These are phyloP conservation scores for Morpho deidamia DNA, from an alignment of 2,888 invertebrate species.

Conservation along the genomic window DNA sequence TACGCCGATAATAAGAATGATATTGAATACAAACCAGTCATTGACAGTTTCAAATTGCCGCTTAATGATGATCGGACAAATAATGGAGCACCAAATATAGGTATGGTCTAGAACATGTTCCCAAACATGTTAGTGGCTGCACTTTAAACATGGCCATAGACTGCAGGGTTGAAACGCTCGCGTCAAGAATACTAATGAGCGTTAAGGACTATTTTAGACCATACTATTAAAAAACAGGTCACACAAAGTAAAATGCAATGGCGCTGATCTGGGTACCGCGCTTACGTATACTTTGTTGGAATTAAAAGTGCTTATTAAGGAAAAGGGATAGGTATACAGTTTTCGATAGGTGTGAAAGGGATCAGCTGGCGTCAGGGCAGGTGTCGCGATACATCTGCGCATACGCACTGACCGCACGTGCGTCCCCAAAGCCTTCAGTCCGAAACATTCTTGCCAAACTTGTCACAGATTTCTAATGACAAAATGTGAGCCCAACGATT, in stretches of 20 bases:
- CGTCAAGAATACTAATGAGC: constrained; percentile 62
- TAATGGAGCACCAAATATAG: constrained; percentile 31
- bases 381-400: constrained; percentile 74
- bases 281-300: constrained; percentile 49
- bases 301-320: constrained; percentile 54
- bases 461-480: constrained; percentile 33
- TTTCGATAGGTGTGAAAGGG: constrained; percentile 42
- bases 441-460: constrained; percentile 34
- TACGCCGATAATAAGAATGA: constrained; percentile 7
- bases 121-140: constrained; percentile 47
- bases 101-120: constrained; percentile 46
- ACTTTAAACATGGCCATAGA: constrained; percentile 49
- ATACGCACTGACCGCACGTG: constrained; percentile 67
- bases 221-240: constrained; percentile 67
- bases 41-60: constrained; percentile 22
- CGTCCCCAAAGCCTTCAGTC: constrained; percentile 48
- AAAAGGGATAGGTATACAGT: constrained; percentile 43
- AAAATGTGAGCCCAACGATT: constrained; percentile 24
- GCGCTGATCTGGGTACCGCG: constrained; percentile 49
- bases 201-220: constrained; percentile 58
- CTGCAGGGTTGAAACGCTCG: constrained; percentile 37
- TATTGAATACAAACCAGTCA: constrained; percentile 9
- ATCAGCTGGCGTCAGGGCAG: constrained; percentile 53
- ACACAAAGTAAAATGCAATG: constrained; percentile 62
- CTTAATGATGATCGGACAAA: constrained; percentile 28